phyloP scores from a whole-genome alignment of 2,113 vertebrate species.

The Tinamus guttatus region DNA sequence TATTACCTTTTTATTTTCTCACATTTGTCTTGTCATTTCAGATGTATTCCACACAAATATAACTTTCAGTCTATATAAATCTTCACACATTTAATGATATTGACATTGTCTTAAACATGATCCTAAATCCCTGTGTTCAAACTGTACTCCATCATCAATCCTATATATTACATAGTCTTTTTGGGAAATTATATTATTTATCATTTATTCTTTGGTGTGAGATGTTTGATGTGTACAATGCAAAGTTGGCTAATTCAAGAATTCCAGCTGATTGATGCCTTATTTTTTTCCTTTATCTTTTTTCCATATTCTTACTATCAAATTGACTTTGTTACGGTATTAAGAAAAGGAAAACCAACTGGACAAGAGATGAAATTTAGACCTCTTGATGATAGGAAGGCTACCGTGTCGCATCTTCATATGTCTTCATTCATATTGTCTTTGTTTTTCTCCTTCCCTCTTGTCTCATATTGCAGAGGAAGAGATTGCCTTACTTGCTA shows the following conservation, averaged over 20 bases:
- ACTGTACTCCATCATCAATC: background rate
- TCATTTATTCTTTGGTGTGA: background rate
- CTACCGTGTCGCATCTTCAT: accelerated
- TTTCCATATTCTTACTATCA: background rate
- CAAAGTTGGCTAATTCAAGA: background rate
- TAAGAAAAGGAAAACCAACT: background rate
- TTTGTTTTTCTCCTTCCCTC: background rate
- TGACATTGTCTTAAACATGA: background rate
- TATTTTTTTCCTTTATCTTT: too few species aligned
- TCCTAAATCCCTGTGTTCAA: background rate
- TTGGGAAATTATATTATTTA: background rate
- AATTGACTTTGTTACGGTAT: background rate
- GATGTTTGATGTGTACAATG: background rate
- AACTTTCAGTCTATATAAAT: background rate
- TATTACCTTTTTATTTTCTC: background rate
- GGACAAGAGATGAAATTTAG: background rate
- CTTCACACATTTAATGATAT: background rate
- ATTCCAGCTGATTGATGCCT: background rate
- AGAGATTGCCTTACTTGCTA: background rate
- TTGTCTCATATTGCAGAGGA: background rate
- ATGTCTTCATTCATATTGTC: accelerated
- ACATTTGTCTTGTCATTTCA: background rate
- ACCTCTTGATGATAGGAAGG: background rate
- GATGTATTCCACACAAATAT: background rate
- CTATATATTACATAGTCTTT: background rate